Evolutionary conservation across 1,140 invertebrate genomes (phyloP), one percentile per base, ranked within the genome.

Genomic region (Dryas iulia): DNA sequence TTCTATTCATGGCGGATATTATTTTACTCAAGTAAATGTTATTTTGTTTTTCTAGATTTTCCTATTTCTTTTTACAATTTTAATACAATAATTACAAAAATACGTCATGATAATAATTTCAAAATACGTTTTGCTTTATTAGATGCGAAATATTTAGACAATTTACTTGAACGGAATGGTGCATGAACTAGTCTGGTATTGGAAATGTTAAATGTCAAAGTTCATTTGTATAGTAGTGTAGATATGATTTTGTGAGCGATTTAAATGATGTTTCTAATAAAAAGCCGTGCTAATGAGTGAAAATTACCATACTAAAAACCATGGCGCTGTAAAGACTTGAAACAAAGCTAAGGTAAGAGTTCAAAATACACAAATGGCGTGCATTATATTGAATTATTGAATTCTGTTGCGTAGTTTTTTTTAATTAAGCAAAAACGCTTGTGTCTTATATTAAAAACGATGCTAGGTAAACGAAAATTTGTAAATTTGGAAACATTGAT

Each of bases 181-280:
- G 63, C 71, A 66, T 82, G 77, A 52, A 78, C 71, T 75, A 76
- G 84, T 84, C 74, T 81, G 76, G 68, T 58, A 77, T 76, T 77
- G 78, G 57, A 71, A 67, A 60, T 64, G 56, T 60, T 64, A 76
- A 87, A 87, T 87, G 85, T 87, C 85, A 87, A 87, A 87, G 85
- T 87, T 87, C 85, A 84, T 77, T 71, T 59, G 65, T 77, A 30
- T 65, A 66, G 53, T 71, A 66, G 53, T 33, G 59, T 61, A 66
- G 67, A 52, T 24, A 63, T 68, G 59, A 35, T 58, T 63, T 69
- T 53, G 35, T 69, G 60, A 54, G 33, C 53, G 52, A 59, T 62
- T 69, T 33, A 33, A 58, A 53, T 33, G 30, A 64, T 69, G 61
- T 69, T 53, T 69, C 28, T 62, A 30, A 33, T 39, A 23, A 57